Conservation (phyloP, 1,140 invertebrate genomes). For the Caenorhabditis briggsae region DNA sequence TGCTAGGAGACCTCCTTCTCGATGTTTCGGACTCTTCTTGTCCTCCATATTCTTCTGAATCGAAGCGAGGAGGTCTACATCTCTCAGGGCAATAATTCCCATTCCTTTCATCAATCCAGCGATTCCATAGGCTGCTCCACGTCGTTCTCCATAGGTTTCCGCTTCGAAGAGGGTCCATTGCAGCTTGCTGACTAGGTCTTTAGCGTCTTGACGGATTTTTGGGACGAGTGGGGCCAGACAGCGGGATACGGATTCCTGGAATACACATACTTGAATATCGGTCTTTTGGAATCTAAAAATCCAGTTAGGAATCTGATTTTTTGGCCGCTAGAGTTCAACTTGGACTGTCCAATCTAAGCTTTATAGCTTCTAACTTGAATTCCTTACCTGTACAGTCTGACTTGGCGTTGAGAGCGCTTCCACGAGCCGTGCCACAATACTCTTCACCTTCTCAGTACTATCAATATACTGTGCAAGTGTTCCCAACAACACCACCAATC, state of each 20-base stretch:
- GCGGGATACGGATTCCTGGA: constrained; percentile 93
- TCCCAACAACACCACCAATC: constrained; percentile 96
- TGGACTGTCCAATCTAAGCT: no score
- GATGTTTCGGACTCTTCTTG: constrained; percentile 53
- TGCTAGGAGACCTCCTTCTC: constrained; percentile 93
- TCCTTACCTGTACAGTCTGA: constrained; percentile 83
- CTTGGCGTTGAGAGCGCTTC: constrained; percentile 94
- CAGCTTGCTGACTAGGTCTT: constrained; percentile 88
- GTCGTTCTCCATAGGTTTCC: constrained; percentile 95
- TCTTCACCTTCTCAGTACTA: constrained; percentile 89
- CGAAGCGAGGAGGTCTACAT: constrained; percentile 37
- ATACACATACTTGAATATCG: no score
- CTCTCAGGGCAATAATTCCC: constrained; percentile 83
- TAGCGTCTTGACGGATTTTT: constrained; percentile 81
- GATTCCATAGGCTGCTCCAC: constrained; percentile 90
- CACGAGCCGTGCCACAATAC: constrained; percentile 91
- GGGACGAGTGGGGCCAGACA: constrained; percentile 92
- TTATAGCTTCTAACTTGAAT: not conserved
- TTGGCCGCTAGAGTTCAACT: no score
- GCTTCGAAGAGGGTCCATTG: constrained; percentile 90
- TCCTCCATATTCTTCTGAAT: constrained; percentile 58
- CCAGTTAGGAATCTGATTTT: no score
- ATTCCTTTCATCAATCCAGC: constrained; percentile 92
- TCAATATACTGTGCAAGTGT: constrained; percentile 94
- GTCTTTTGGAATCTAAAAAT: no score